A percentile compares a stretch with the other conserved stretches of the same genome.
Evolutionary conservation across 2,797 vertebrate genomes (phyloP).

Genomic region (Kryptolebias ocellatus): DNA sequence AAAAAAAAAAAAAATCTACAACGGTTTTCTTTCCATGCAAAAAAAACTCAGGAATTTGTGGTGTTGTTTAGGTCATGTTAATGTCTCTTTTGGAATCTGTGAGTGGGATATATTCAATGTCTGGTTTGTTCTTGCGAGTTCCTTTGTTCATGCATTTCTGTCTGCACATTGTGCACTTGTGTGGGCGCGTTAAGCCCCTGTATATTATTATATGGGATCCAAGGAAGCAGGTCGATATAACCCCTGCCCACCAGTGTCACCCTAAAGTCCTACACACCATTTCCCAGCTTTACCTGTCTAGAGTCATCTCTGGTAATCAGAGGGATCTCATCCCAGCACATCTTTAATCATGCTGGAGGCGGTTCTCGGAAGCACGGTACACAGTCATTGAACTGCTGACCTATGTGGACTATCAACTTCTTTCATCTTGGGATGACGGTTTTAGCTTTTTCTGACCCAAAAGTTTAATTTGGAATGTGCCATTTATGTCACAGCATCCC

Average conservation of each 20-base stretch:
- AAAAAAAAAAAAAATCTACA: conserved; percentile 16
- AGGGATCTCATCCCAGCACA: conserved; percentile 71
- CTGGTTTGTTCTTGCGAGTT: conserved; percentile 29
- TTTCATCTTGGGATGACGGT: conserved; percentile 61
- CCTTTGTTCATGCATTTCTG: conserved; percentile 29
- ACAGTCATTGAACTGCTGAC: conserved; percentile 63
- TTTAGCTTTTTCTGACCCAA: conserved; percentile 40
- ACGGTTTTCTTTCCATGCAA: conserved; percentile 9
- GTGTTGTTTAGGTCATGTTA: background rate
- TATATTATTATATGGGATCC: conserved; percentile 78
- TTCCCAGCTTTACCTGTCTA: conserved; percentile 58
- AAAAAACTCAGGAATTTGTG: conserved; percentile 7
- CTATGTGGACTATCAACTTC: conserved; percentile 42
- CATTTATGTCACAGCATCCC: conserved; percentile 20
- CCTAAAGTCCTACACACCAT: conserved; percentile 73
- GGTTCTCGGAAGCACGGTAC: conserved; percentile 56
- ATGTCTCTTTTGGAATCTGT: conserved; percentile 14
- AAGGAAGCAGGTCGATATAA: conserved; percentile 73
- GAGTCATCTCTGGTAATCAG: conserved; percentile 73
- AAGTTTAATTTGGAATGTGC: conserved; percentile 42
- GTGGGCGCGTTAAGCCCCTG: conserved; percentile 73
- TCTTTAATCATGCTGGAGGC: conserved; percentile 77
- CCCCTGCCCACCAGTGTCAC: conserved; percentile 74
- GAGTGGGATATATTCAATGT: conserved; percentile 25
- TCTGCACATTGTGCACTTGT: conserved; percentile 51